phyloP scores from a whole-genome alignment of 2,113 vertebrate genomes.

The Corythaixoides concolor region DNA sequence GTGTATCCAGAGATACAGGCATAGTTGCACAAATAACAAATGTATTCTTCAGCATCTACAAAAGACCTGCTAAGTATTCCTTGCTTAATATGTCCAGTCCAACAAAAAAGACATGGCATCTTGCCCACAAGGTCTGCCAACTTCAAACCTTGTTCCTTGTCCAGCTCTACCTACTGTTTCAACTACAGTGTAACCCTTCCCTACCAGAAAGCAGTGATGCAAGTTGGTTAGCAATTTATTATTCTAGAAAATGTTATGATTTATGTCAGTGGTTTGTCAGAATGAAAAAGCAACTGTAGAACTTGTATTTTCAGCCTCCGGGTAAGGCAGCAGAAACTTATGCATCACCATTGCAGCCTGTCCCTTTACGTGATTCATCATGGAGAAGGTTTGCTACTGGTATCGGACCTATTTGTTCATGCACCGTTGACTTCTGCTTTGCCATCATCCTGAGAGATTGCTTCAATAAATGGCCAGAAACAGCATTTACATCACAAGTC shows the following conservation, averaged over 20 bases:
- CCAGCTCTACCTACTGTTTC: background rate
- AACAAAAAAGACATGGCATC: background rate
- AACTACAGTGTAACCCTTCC: background rate
- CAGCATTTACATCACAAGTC: conserved; percentile 5
- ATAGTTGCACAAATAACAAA: background rate
- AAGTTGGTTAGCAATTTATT: background rate
- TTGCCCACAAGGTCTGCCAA: background rate
- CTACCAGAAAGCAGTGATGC: background rate
- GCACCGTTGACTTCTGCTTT: background rate
- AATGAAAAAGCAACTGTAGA: background rate
- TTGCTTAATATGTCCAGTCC: background rate
- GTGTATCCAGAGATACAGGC: background rate
- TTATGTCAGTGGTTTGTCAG: background rate
- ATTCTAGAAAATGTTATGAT: background rate
- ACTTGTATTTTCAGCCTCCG: background rate
- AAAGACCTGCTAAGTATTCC: background rate
- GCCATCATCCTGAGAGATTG: conserved; percentile 28
- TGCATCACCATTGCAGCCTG: background rate
- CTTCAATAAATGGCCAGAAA: conserved; percentile 46
- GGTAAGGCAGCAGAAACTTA: background rate
- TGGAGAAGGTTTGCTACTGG: background rate
- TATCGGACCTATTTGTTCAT: conserved; percentile 31
- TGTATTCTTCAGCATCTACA: background rate
- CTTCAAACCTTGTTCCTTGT: rapidly evolving
- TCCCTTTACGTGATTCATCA: background rate